Conservation (phyloP, 2,113 vertebrate genomes). For the Pseudorhombus dupliciocellatus region DNA sequence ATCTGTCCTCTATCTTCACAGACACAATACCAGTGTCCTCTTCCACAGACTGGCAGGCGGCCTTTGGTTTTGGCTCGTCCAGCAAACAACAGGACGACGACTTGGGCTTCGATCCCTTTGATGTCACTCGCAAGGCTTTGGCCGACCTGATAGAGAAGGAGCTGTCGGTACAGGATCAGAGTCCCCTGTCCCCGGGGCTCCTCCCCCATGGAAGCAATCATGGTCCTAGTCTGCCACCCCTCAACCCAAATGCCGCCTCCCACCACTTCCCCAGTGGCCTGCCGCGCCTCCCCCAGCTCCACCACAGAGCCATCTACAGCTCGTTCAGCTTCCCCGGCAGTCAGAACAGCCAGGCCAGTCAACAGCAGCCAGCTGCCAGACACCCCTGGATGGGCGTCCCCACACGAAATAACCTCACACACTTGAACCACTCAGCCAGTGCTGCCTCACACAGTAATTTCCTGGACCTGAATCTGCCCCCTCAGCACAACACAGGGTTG, state of each 20-base stretch:
- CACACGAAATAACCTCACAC: slow-evolving; percentile 93
- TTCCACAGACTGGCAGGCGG: slow-evolving; percentile 99
- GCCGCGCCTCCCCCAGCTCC: slow-evolving; percentile 91
- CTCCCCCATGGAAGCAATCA: slow-evolving; percentile 55
- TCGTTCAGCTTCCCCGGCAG: slow-evolving; percentile 94
- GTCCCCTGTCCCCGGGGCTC: slow-evolving; percentile 66
- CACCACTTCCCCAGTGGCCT: slow-evolving; percentile 86
- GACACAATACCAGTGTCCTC: slow-evolving; percentile 99
- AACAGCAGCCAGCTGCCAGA: slow-evolving; percentile 84
- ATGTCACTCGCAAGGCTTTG: slow-evolving; percentile 98
- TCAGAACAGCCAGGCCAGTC: slow-evolving; percentile 73
- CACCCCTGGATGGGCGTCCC: slow-evolving; percentile 96
- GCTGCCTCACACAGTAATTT: slow-evolving; percentile 97
- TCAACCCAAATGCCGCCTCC: slow-evolving; percentile 58
- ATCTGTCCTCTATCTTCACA: slow-evolving; percentile 59
- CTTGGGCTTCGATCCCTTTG: slow-evolving; percentile 99
- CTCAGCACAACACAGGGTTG: slow-evolving; percentile 97
- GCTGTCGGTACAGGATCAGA: slow-evolving; percentile 94
- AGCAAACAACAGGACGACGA: slow-evolving; percentile 96
- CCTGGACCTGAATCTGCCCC: slow-evolving; percentile 96
- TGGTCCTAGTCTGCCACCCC: slow-evolving; percentile 45
- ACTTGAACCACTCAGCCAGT: slow-evolving; percentile 91
- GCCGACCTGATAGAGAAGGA: slow-evolving; percentile 99
- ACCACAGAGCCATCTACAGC: slow-evolving; percentile 96
- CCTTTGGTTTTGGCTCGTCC: slow-evolving; percentile 98